Evolutionary conservation across 2,888 invertebrate genomes (phyloP).

Genomic region (Nematopogon swammerdamellus): DNA sequence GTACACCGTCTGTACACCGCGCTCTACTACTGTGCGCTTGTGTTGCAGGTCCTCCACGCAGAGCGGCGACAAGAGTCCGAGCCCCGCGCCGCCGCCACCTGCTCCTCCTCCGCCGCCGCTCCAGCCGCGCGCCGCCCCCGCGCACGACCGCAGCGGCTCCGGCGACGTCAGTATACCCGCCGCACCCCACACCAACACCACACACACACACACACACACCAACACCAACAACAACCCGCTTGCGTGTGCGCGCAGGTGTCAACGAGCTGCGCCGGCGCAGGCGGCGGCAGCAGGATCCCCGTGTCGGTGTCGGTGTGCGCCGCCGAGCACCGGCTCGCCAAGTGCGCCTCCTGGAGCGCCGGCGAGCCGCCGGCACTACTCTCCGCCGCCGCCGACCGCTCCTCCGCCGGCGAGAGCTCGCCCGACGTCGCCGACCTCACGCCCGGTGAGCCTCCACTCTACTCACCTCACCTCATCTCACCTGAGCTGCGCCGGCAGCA

Average conservation of each 20-base stretch:
- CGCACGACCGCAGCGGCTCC: too few relatives aligned
- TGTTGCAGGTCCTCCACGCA: neutral
- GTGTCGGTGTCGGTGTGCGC: too few relatives aligned
- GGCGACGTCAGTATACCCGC: too few relatives aligned
- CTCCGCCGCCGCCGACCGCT: constrained; percentile 17
- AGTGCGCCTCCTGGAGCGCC: constrained; percentile 70
- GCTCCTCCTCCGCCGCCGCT: too few relatives aligned
- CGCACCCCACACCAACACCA: too few relatives aligned
- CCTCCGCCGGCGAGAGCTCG: neutral
- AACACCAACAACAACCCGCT: too few relatives aligned
- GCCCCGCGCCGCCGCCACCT: neutral
- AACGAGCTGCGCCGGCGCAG: constrained; percentile 25
- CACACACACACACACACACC: too few relatives aligned
- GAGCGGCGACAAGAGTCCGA: neutral
- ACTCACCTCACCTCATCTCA: too few relatives aligned
- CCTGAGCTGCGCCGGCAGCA: constrained; percentile 56
- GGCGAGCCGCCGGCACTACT: constrained; percentile 34
- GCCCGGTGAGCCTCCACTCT: constrained; percentile 51
- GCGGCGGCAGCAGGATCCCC: constrained; percentile 62
- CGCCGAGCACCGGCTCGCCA: constrained; percentile 55
- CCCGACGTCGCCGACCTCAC: constrained; percentile 45
- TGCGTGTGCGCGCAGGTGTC: constrained; percentile 5
- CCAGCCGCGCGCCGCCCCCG: too few relatives aligned
- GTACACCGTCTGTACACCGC: too few relatives aligned
- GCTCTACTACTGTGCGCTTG: too few relatives aligned